phyloP scores from a whole-genome alignment of 1,140 invertebrate species.

The Drosophila eugracilis region DNA sequence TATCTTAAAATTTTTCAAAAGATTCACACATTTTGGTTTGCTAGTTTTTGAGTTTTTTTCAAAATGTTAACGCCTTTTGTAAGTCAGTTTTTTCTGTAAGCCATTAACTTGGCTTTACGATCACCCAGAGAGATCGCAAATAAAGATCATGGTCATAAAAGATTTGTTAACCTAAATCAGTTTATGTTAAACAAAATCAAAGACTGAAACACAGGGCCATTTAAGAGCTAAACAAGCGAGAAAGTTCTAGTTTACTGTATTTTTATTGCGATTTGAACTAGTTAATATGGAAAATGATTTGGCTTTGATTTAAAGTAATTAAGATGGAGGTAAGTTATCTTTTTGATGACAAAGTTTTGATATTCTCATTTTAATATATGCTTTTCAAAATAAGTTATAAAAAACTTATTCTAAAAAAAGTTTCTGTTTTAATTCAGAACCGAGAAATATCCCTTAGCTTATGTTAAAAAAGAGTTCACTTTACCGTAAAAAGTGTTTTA shows the following conservation, averaged over 20 bases:
- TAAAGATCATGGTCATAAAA: conserved; percentile 26
- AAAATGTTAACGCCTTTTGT: conserved; percentile 23
- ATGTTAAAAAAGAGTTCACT: not conserved
- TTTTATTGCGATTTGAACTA: not conserved
- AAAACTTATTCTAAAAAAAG: no score
- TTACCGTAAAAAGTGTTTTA: not conserved
- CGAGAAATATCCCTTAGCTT: no score
- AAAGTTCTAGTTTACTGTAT: conserved; percentile 17
- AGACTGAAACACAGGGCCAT: conserved; percentile 10
- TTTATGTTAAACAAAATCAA: conserved; percentile 17
- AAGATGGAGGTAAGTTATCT: no score
- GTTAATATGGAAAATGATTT: no score
- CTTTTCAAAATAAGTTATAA: no score
- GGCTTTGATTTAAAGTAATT: no score
- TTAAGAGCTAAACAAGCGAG: conserved; percentile 6
- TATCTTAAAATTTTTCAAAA: not conserved
- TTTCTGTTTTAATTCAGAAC: no score
- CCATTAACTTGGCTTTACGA: conserved; percentile 31
- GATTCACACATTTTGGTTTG: conserved; percentile 1
- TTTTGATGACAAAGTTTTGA: no score
- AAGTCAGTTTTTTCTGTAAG: conserved; percentile 26
- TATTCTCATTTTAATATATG: no score
- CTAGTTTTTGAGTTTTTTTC: conserved; percentile 9
- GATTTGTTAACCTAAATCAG: conserved; percentile 28
- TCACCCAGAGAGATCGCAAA: conserved; percentile 38